These are phyloP conservation scores for Coryphaenoides rupestris DNA, from an alignment of 2,113 vertebrate genomes.

Conservation along the genomic window DNA sequence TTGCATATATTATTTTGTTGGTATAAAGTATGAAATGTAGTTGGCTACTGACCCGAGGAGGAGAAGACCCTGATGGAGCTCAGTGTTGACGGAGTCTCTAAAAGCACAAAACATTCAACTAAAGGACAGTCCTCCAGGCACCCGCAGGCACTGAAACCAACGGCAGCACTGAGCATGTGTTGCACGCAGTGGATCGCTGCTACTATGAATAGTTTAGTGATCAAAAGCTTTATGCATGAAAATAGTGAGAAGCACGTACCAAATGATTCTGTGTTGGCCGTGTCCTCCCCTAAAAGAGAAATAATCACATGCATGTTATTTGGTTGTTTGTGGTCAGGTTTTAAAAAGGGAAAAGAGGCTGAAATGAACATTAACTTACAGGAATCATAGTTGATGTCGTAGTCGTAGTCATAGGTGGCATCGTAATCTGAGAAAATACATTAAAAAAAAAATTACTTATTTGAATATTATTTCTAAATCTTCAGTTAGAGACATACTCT, in stretches of 20 bases:
- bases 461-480: neutral
- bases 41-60: slow-evolving; percentile 63
- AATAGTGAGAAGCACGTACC: slow-evolving; percentile 30
- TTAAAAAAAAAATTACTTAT: neutral
- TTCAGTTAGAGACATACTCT: neutral
- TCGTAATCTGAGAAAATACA: slow-evolving; percentile 61
- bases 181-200: neutral
- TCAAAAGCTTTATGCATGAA: too few species aligned
- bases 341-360: neutral
- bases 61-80: slow-evolving; percentile 54
- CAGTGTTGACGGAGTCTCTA: slow-evolving; percentile 43
- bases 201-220: neutral
- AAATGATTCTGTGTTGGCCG: slow-evolving; percentile 37
- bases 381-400: slow-evolving; percentile 63
- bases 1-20: neutral
- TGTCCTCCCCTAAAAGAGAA: slow-evolving; percentile 48
- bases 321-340: neutral
- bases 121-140: slow-evolving; percentile 40
- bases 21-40: neutral
- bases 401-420: slow-evolving; percentile 67
- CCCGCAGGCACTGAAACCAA: slow-evolving; percentile 41
- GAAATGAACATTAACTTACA: slow-evolving; percentile 53
- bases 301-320: neutral
- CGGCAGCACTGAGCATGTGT: slow-evolving; percentile 16
- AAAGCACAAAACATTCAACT: slow-evolving; percentile 53